Conservation (phyloP, 2,113 vertebrate species). For the Holacanthus passer region DNA sequence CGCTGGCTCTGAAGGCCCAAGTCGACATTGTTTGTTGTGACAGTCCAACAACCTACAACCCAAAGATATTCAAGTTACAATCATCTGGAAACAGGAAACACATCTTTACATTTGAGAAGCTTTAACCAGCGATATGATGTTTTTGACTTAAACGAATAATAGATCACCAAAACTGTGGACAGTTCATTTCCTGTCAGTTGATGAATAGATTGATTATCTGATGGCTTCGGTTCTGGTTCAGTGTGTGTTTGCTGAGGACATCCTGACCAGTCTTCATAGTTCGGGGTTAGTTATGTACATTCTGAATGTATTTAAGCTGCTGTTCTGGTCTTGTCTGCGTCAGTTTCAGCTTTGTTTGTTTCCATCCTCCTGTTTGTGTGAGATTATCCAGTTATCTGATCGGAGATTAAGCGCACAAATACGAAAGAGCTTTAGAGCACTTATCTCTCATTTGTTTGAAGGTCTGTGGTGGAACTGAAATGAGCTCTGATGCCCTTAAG, state of each 20-base stretch:
- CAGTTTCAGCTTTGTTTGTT: neutral
- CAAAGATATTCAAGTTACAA: neutral
- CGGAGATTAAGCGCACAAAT: neutral
- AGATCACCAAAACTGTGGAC: neutral
- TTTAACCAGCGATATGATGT: neutral
- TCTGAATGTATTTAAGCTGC: neutral
- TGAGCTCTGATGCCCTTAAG: neutral
- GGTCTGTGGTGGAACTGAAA: neutral
- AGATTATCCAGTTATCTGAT: conserved; percentile 3
- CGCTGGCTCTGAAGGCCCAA: neutral
- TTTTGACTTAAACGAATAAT: neutral
- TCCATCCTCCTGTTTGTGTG: neutral
- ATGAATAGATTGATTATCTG: no score
- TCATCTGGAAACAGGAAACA: neutral
- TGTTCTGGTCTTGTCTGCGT: neutral
- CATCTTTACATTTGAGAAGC: neutral
- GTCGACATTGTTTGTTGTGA: neutral
- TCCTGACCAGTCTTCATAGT: no score
- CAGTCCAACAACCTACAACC: no score
- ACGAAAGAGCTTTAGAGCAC: accelerated
- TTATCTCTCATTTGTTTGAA: neutral
- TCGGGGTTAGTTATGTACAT: neutral
- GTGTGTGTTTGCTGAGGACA: no score
- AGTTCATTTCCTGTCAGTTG: no score
- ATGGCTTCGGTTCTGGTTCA: no score